phyloP scores from a whole-genome alignment of 2,797 vertebrate genomes.

The Streptopelia turtur region DNA sequence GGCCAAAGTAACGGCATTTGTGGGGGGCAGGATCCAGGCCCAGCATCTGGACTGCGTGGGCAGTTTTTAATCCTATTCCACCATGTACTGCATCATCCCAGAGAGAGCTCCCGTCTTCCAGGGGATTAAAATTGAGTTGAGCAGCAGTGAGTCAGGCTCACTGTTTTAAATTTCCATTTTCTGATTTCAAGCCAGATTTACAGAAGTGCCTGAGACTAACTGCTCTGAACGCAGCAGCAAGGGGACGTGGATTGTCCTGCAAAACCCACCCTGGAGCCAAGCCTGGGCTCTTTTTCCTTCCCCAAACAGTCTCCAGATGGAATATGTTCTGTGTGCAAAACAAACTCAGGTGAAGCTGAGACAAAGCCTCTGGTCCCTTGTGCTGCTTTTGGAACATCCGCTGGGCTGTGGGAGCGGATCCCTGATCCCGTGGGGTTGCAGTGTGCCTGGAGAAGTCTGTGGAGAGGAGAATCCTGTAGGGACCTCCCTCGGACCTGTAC shows the following conservation, averaged over 20 bases:
- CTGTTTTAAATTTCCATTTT: not conserved
- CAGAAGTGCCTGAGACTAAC: not conserved
- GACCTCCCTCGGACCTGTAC: too few relatives aligned
- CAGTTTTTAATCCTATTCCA: not conserved
- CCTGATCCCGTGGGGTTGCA: too few relatives aligned
- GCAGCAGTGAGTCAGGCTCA: not conserved
- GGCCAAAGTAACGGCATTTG: not conserved
- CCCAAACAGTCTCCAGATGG: not conserved
- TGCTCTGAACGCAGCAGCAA: not conserved
- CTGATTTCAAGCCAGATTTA: not conserved
- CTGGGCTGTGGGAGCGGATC: not conserved
- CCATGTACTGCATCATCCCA: not conserved
- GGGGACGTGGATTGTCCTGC: not conserved
- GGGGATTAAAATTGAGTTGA: not conserved
- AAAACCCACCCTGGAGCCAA: not conserved
- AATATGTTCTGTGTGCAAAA: not conserved
- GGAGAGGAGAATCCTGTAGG: too few relatives aligned
- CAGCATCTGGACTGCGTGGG: not conserved
- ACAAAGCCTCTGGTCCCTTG: not conserved
- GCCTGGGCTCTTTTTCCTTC: not conserved
- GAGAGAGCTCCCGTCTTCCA: not conserved
- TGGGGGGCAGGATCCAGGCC: not conserved
- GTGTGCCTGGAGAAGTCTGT: not conserved
- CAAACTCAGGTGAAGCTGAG: not conserved
- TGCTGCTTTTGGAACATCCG: not conserved